Evolutionary conservation across 2,888 invertebrate genomes (phyloP).

Genomic region (Holacanthella duospinosa): DNA sequence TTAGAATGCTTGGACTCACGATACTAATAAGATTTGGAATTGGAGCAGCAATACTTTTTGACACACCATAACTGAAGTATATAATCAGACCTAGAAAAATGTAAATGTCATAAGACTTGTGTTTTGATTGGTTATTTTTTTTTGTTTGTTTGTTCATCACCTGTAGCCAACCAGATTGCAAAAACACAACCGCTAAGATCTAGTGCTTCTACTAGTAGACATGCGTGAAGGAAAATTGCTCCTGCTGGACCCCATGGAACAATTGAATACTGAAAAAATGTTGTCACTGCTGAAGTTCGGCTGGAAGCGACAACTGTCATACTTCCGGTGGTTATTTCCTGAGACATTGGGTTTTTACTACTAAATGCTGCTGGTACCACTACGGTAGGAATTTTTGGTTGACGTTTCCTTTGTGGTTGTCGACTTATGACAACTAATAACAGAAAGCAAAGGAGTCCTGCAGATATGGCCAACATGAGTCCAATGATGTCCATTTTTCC

Average conservation of each 20-base stretch:
- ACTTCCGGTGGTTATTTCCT: conserved; percentile 7
- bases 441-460: conserved; percentile 35
- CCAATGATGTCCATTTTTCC: conserved; percentile 29
- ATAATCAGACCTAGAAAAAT: conserved; percentile 29
- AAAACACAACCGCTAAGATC: conserved; percentile 54
- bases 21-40: conserved; percentile 17
- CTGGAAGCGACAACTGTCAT: background rate
- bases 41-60: conserved; percentile 35
- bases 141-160: conserved; percentile 42
- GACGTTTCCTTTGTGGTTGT: conserved; percentile 47
- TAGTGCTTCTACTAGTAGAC: conserved; percentile 49
- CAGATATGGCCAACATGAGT: conserved; percentile 33
- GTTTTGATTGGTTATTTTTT: background rate
- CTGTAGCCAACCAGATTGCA: conserved; percentile 51
- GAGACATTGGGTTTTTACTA: conserved; percentile 1
- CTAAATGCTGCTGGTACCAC: too few relatives aligned
- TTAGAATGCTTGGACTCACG: too few relatives aligned
- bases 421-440: conserved; percentile 46
- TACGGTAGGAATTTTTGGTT: conserved; percentile 6
- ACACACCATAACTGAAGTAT: conserved; percentile 35
- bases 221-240: conserved; percentile 45
- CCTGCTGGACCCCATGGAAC: conserved; percentile 45
- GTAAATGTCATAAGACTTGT: background rate
- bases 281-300: background rate
- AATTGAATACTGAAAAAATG: conserved; percentile 31